Evolutionary conservation across 2,888 invertebrate species (phyloP).

Genomic region (Polia nebulosa): DNA sequence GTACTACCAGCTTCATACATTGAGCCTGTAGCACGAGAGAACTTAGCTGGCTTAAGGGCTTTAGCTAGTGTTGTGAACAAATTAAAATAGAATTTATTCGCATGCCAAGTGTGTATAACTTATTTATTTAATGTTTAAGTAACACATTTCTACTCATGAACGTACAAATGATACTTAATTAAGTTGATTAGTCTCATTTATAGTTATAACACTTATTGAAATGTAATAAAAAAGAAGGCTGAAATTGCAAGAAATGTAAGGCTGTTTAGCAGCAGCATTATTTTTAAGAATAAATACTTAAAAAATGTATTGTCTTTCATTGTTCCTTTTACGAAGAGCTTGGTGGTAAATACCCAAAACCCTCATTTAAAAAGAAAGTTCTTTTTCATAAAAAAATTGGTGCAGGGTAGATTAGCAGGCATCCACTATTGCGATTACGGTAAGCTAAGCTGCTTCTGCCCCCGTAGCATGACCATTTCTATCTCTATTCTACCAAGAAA

Average conservation of each 20-base stretch:
- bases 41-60: slow-evolving; percentile 93
- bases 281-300: slow-evolving; percentile 42
- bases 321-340: neutral
- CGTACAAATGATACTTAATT: slow-evolving; percentile 46
- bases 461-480: no score
- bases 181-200: slow-evolving; percentile 26
- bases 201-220: slow-evolving; percentile 10
- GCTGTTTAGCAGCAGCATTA: slow-evolving; percentile 24
- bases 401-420: neutral
- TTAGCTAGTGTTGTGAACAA: slow-evolving; percentile 82
- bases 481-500: no score
- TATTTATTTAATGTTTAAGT: slow-evolving; percentile 51
- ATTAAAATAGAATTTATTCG: slow-evolving; percentile 32
- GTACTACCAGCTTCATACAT: slow-evolving; percentile 96
- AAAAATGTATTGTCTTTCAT: slow-evolving; percentile 5
- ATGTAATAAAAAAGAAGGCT: slow-evolving; percentile 37
- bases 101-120: slow-evolving; percentile 35
- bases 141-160: slow-evolving; percentile 30
- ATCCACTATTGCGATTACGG: neutral
- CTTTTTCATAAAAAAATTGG: neutral
- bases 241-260: slow-evolving; percentile 36
- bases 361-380: neutral
- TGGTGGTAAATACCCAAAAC: neutral
- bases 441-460: no score
- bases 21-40: slow-evolving; percentile 94